phyloP scores from a whole-genome alignment of 2,113 vertebrate species.

The Hippoglossus stenolepis region DNA sequence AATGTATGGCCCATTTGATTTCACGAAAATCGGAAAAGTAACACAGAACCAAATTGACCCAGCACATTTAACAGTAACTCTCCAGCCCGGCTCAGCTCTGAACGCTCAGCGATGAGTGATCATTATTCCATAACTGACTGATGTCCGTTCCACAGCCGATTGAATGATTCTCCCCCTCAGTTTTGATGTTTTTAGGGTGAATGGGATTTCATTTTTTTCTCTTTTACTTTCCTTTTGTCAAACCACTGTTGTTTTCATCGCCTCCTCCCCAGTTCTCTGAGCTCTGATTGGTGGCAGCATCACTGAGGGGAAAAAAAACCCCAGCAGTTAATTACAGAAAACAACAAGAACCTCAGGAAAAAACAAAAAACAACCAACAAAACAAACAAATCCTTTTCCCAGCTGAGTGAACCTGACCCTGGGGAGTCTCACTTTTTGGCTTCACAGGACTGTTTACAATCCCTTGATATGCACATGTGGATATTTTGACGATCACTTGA shows the following conservation, averaged over 20 bases:
- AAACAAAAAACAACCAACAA: constrained; percentile 28
- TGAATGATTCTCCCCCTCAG: constrained; percentile 6
- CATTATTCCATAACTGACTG: neutral
- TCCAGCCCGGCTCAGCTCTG: neutral
- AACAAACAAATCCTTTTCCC: constrained; percentile 50
- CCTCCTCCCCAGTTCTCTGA: constrained; percentile 41
- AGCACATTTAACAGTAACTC: neutral
- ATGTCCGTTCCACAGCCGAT: neutral
- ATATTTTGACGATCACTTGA: constrained; percentile 79
- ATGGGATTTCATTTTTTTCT: constrained; percentile 35
- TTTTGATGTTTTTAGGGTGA: constrained; percentile 31
- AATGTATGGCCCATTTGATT: constrained; percentile 10
- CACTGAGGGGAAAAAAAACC: constrained; percentile 37
- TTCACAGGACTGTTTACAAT: constrained; percentile 81
- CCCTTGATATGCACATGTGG: constrained; percentile 79
- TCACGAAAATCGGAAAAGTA: constrained; percentile 3
- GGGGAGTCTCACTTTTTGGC: constrained; percentile 56
- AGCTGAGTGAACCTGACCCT: constrained; percentile 48
- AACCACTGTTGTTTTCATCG: constrained; percentile 46
- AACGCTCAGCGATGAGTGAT: constrained; percentile 18
- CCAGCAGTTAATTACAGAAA: constrained; percentile 51
- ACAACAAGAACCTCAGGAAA: constrained; percentile 70
- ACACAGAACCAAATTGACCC: constrained; percentile 18
- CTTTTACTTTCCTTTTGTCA: constrained; percentile 30
- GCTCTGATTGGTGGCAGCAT: constrained; percentile 54